A percentile compares a stretch with the other conserved stretches of the same genome.
These are phyloP conservation scores for Dasysyrphus albostriatus DNA, from an alignment of 2,888 invertebrate species.

Conservation along the genomic window DNA sequence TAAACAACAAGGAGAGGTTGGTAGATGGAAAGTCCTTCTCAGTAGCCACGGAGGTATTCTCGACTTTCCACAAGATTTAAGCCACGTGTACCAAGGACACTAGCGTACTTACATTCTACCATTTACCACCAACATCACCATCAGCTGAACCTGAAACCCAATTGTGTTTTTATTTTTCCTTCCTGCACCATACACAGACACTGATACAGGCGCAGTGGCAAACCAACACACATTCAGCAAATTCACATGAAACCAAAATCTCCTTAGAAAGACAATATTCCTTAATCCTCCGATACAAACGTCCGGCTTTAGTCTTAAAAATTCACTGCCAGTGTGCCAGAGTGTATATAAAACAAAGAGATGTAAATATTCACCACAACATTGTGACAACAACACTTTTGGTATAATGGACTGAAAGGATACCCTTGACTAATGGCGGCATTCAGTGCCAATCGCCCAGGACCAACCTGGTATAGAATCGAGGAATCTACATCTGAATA, in stretches of 20 bases:
- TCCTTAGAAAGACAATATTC: conserved; percentile 51
- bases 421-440: conserved; percentile 47
- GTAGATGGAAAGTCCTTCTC: conserved; percentile 52
- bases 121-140: neutral
- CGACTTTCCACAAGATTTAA: conserved; percentile 71
- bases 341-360: conserved; percentile 44
- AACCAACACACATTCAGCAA: neutral
- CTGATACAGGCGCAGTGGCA: neutral
- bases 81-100: conserved; percentile 60
- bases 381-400: conserved; percentile 67
- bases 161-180: conserved; percentile 27
- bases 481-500: conserved; percentile 16
- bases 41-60: conserved; percentile 57
- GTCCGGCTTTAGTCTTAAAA: conserved; percentile 39
- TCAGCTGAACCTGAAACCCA: conserved; percentile 26
- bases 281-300: conserved; percentile 48
- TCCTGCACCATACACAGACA: conserved; percentile 6
- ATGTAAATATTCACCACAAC: conserved; percentile 74
- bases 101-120: conserved; percentile 25
- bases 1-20: conserved; percentile 21
- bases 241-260: conserved; percentile 39
- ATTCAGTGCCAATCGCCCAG: conserved; percentile 57
- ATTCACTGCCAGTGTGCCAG: neutral
- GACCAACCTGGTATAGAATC: conserved; percentile 18
- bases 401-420: conserved; percentile 55